Base-by-base conservation (phyloP, 2,113 vertebrate genomes). In the Otolemur garnettii region DNA sequence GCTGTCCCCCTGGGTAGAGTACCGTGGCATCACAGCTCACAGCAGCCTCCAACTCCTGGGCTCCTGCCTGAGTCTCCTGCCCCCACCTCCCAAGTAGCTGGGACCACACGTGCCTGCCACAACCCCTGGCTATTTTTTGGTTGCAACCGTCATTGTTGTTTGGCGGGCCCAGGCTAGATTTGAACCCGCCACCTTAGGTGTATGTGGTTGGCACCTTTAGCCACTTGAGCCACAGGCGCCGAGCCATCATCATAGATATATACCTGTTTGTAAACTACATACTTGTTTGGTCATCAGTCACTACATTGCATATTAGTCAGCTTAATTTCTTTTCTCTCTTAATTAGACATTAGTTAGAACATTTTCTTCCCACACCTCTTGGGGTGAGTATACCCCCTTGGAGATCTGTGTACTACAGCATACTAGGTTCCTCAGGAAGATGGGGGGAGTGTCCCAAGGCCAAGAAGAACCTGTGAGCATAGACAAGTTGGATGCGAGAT, bases 401-500 rank as follows among this genome's bases (percentile, higher is more conserved):
- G 72, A 72, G 80, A 72, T 2, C 15, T 19, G 15, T 21, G 15
- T 12, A 7, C 13, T 78, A 19, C n/a, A 57, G 38, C 33, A 4
- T 45, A 12, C 4, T 8, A 12, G 55, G 45, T 24, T 81, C 81
- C 68, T 57, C 7, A 14, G 30, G 24, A 14, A 14, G 60, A 21
- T 35, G 5, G 50, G 8, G 45, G 26, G 35, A 62, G 19, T 7
- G 19, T 26, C 26, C 28, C 12, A 11, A 60, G 66, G 69, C 87
- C 86, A 42, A 5, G 2, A 15, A 18, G 64, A 33, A 11, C 38
- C 30, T 21, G 11, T 13, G 0, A 9, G 69, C 12, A 0, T 6
- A 4, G 1, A 11, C 2, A 26, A 79, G 57, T 13, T 17, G 4
- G 10, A 0, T 1, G 14, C 2, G n/a, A 79, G 45, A 24, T 17